phyloP scores from a whole-genome alignment of 2,797 vertebrate species.

The Thalassophryne amazonica region DNA sequence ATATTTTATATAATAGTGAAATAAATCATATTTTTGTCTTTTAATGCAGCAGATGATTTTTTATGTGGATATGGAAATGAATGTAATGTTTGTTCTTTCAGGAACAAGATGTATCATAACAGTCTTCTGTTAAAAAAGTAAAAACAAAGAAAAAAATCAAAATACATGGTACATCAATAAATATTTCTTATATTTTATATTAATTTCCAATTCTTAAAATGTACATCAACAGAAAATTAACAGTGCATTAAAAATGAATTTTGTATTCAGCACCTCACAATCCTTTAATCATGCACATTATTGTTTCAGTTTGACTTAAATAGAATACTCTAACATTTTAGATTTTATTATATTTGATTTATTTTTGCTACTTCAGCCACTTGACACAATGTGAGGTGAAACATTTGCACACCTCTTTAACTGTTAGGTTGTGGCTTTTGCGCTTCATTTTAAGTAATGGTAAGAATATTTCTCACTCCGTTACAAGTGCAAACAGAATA shows the following conservation, averaged over 20 bases:
- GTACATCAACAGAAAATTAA: too few species aligned
- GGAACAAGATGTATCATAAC: slow-evolving; percentile 25
- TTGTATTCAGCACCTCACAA: slow-evolving; percentile 8
- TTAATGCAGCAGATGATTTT: slow-evolving; percentile 24
- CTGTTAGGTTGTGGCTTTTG: neutral
- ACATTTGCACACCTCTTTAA: neutral
- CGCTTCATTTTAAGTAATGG: neutral
- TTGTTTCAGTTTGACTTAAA: neutral
- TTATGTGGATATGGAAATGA: slow-evolving; percentile 13
- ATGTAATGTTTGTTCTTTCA: neutral
- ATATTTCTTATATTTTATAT: too few species aligned
- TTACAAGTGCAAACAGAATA: slow-evolving; percentile 7
- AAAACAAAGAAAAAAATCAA: slow-evolving; percentile 45
- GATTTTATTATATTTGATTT: neutral
- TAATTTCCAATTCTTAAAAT: too few species aligned
- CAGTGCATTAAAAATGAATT: too few species aligned
- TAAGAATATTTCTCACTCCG: neutral
- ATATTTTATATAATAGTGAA: too few species aligned
- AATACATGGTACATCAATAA: slow-evolving; percentile 38
- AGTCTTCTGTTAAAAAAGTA: slow-evolving; percentile 12
- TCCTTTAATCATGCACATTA: neutral
- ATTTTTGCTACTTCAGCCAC: neutral
- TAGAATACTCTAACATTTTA: neutral
- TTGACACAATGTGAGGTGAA: neutral
- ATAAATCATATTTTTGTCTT: neutral